Conservation (phyloP, 2,888 invertebrate genomes). For the Apotomis betuletana region DNA sequence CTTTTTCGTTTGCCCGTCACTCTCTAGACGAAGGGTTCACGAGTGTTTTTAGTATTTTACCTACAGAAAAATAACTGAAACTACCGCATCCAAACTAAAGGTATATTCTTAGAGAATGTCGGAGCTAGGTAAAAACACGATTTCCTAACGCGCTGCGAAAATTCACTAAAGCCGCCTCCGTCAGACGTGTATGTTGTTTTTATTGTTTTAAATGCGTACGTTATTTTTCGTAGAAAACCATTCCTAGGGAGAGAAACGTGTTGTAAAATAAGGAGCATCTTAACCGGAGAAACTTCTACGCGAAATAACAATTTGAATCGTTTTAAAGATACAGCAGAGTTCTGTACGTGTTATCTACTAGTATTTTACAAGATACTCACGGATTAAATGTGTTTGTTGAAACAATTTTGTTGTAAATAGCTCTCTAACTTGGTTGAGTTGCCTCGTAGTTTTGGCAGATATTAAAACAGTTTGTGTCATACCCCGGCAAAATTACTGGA, state of each 20-base stretch:
- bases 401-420: constrained; percentile 7
- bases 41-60: constrained; percentile 9
- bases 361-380: constrained; percentile 17
- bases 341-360: constrained; percentile 19
- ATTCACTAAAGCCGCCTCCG: constrained; percentile 72
- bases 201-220: constrained; percentile 78
- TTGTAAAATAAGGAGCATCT: constrained; percentile 52
- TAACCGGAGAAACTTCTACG: constrained; percentile 61
- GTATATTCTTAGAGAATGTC: constrained; percentile 16
- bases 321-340: constrained; percentile 25
- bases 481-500: too few species aligned
- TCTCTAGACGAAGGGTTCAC: constrained; percentile 2
- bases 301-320: constrained; percentile 47
- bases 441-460: not conserved
- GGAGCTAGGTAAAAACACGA: constrained; percentile 36
- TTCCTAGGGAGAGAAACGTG: constrained; percentile 42
- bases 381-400: constrained; percentile 13
- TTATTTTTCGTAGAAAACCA: constrained; percentile 68
- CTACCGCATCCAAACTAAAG: constrained; percentile 26
- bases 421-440: too few species aligned
- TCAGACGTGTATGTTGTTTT: constrained; percentile 70
- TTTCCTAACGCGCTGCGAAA: constrained; percentile 54
- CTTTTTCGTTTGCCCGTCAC: constrained; percentile 25
- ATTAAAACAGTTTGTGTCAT: not conserved
- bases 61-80: constrained; percentile 11